These are phyloP conservation scores for Hycleus phaleratus DNA, from an alignment of 1,140 invertebrate species.

Conservation along the genomic window DNA sequence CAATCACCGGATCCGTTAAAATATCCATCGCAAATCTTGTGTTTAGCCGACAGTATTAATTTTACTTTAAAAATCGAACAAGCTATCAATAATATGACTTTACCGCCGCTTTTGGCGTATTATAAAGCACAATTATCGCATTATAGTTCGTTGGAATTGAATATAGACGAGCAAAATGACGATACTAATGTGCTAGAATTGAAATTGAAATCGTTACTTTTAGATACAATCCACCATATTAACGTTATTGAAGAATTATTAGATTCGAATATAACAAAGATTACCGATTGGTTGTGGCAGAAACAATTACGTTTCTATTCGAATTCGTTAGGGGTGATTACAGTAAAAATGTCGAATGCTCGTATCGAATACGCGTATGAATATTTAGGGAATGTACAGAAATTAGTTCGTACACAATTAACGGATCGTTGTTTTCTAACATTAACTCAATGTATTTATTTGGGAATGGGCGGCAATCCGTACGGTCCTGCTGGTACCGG, in stretches of 20 bases:
- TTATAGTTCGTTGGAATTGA: conserved; percentile 52
- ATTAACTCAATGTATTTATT: conserved; percentile 88
- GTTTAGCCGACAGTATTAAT: conserved; percentile 57
- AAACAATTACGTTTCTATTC: conserved; percentile 76
- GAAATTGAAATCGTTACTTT: conserved; percentile 69
- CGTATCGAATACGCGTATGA: conserved; percentile 95
- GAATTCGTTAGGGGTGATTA: conserved; percentile 48
- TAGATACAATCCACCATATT: conserved; percentile 90
- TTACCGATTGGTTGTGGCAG: conserved; percentile 86
- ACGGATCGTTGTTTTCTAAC: conserved; percentile 96
- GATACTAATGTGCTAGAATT: conserved; percentile 46
- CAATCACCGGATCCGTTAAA: conserved; percentile 61
- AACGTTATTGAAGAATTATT: conserved; percentile 73
- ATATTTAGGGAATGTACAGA: conserved; percentile 88
- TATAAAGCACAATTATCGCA: conserved; percentile 51
- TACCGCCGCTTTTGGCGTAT: conserved; percentile 45
- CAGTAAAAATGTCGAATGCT: conserved; percentile 75
- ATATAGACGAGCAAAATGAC: conserved; percentile 26
- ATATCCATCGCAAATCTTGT: conserved; percentile 82
- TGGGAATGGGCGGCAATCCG: conserved; percentile 96
- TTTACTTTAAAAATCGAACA: conserved; percentile 80
- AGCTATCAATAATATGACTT: conserved; percentile 58
- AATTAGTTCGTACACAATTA: conserved; percentile 86
- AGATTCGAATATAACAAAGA: conserved; percentile 52
- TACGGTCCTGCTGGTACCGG: conserved; percentile 98